These are phyloP conservation scores for Oscarella lobularis DNA, from an alignment of 37 sponge, comb jelly and placozoan genomes.

Conservation along the genomic window DNA sequence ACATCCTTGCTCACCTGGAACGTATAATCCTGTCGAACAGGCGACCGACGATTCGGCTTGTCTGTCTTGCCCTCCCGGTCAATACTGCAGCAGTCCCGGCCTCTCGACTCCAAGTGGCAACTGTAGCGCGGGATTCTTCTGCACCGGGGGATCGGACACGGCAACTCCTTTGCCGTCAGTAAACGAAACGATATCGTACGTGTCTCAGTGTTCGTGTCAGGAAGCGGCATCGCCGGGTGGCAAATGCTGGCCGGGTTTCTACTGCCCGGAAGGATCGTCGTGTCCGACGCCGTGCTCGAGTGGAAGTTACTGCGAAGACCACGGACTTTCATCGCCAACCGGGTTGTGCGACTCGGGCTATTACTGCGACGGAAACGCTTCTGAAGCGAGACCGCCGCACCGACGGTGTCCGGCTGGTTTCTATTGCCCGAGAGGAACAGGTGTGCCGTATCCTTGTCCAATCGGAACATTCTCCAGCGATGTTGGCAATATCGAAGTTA, in stretches of 20 bases:
- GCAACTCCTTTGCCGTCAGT: not conserved
- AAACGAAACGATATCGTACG: not conserved
- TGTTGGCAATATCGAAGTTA: not conserved
- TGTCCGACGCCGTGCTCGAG: not conserved
- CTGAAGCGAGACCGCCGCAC: not conserved
- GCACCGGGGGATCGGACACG: not conserved
- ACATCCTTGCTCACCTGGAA: not conserved
- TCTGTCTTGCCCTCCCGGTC: not conserved
- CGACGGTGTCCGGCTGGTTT: not conserved
- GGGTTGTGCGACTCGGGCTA: not conserved
- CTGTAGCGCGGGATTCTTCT: not conserved
- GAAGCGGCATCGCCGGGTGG: not conserved
- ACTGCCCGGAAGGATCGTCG: not conserved
- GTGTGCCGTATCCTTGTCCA: not conserved
- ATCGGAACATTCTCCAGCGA: not conserved
- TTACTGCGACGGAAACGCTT: not conserved
- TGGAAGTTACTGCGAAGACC: not conserved
- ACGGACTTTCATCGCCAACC: not conserved
- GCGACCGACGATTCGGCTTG: not conserved
- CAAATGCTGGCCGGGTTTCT: not conserved
- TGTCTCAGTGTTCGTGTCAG: not conserved
- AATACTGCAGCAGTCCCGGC: not conserved
- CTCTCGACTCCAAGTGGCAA: not conserved
- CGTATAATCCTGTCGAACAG: not conserved
- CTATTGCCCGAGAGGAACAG: not conserved